Base-by-base conservation (phyloP, 2,888 invertebrate genomes). In the Erannis defoliaria region DNA sequence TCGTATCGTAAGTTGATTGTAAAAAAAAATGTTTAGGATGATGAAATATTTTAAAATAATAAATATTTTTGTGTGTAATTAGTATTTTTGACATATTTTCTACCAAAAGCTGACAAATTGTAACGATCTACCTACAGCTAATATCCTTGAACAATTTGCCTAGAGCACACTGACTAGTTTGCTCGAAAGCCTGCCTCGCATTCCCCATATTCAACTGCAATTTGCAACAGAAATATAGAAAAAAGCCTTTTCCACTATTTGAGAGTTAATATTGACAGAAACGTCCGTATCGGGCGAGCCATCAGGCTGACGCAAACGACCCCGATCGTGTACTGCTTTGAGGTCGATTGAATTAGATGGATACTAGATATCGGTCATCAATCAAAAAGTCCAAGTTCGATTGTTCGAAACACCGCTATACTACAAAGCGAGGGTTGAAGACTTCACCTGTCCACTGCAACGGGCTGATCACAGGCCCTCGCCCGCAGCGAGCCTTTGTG, bases 401-500 rank as follows among this genome's bases (percentile, higher is more conserved):
- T 77, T 77, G 77, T 76, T 72, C 68, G 73, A 73, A 73, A 72
- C 70, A 55, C 23, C 37, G 46, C 35, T 55, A 51, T 12, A 33
- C 19, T 31, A 55, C 51, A 63, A 63, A 58, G 63, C 55, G 54
- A 48, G 54, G 57, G 84, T 80, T 83, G 81, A 82, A 79, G 80
- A 75, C 56, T 62, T 57, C 53, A 62, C 74, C 72, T 78, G 81
- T 87, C 84, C 88, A 86, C 89, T 88, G 89, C 81, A 76, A 75
- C 66, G 80, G 88, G 86, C 74, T 78, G 77, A 76, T 71, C 75
- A 74, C 76, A 80, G 80, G 80, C 71, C 82, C 80, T 84, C 78
- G 88, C 90, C 89, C 83, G 84, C 79, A 88, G 90, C 86, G 75
- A 77, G 77, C 83, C 90, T 92, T 92, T 90, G 90, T 86, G 84